Conservation (phyloP, 2,113 vertebrate species). For the Pygoscelis adeliae region DNA sequence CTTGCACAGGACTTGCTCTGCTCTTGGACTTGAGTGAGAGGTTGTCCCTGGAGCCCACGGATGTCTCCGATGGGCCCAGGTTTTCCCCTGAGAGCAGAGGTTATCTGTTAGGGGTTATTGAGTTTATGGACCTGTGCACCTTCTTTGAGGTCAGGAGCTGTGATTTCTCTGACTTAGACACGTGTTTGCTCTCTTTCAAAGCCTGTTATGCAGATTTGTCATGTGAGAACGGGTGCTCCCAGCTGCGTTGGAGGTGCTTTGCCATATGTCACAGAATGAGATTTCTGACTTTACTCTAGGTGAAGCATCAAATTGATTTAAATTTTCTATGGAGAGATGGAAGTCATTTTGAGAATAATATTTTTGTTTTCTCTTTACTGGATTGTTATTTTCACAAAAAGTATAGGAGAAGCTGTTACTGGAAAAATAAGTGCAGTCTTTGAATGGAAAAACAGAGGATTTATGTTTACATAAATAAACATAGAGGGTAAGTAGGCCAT, state of each 20-base stretch:
- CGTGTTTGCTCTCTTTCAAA: background rate
- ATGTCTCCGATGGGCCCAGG: fast-evolving
- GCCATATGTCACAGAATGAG: background rate
- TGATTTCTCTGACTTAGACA: background rate
- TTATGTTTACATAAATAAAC: background rate
- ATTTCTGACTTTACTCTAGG: background rate
- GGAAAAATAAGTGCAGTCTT: background rate
- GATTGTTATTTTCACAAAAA: background rate
- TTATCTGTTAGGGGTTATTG: background rate
- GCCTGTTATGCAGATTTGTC: background rate
- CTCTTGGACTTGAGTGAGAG: background rate
- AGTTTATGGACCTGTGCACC: background rate
- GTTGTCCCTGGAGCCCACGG: background rate
- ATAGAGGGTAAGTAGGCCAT: background rate
- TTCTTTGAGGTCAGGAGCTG: background rate
- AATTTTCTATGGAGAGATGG: background rate
- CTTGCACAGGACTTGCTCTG: background rate
- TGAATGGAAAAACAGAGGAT: background rate
- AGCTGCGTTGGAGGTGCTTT: background rate
- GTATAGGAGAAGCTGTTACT: background rate
- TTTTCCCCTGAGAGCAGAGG: background rate
- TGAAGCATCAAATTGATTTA: background rate
- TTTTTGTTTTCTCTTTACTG: background rate
- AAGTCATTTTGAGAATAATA: background rate
- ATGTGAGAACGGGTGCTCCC: background rate